phyloP scores from a whole-genome alignment of 2,797 vertebrate species.

The Typhlichthys eigenmanni region DNA sequence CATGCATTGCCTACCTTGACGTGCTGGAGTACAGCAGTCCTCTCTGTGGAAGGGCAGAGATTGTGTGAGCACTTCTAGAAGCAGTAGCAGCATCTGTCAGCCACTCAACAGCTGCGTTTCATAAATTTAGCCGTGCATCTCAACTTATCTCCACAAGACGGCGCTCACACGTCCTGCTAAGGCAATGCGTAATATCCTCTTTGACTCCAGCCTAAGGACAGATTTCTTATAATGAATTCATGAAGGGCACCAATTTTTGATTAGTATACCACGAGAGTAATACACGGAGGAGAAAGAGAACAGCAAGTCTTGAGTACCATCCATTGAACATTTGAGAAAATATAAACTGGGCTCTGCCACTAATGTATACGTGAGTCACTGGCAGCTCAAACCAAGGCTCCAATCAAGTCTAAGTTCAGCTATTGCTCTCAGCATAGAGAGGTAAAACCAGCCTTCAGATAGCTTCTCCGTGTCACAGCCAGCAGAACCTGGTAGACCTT shows the following conservation, averaged over 20 bases:
- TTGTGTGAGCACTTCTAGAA: slow-evolving; percentile 54
- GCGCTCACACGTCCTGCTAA: slow-evolving; percentile 56
- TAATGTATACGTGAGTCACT: slow-evolving; percentile 54
- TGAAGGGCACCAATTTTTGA: too few relatives aligned
- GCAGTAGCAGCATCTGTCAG: slow-evolving; percentile 69
- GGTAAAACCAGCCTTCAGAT: slow-evolving; percentile 30
- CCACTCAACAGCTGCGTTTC: slow-evolving; percentile 81
- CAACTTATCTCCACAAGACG: slow-evolving; percentile 58
- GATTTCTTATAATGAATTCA: too few relatives aligned
- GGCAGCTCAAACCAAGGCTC: slow-evolving; percentile 27
- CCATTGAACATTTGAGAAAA: too few relatives aligned
- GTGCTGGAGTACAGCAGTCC: slow-evolving; percentile 46
- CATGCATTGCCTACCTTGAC: slow-evolving; percentile 64
- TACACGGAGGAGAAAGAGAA: too few relatives aligned
- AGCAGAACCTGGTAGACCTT: slow-evolving; percentile 21
- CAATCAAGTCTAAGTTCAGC: slow-evolving; percentile 49
- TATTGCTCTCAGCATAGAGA: slow-evolving; percentile 32
- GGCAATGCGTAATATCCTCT: slow-evolving; percentile 23
- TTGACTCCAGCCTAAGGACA: slow-evolving; percentile 8
- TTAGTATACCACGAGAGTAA: too few relatives aligned
- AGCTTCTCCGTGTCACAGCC: slow-evolving; percentile 29
- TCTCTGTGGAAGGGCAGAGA: slow-evolving; percentile 37
- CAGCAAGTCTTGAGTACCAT: too few relatives aligned
- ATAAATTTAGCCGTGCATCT: slow-evolving; percentile 75
- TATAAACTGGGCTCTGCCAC: background rate